Conservation (phyloP, 2,888 invertebrate species). For the Macrophya alboannulata region DNA sequence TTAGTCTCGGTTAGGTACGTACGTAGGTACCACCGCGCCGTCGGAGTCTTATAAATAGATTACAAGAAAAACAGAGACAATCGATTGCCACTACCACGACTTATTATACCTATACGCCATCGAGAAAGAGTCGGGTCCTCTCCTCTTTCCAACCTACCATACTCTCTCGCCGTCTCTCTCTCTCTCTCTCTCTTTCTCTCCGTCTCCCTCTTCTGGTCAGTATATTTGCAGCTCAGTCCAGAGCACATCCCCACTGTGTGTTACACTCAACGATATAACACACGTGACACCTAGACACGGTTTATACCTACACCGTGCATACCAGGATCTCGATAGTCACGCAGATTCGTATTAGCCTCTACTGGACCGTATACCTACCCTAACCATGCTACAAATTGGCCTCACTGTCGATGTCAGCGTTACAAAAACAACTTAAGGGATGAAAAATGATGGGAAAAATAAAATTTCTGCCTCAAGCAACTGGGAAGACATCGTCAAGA, state of each 20-base stretch:
- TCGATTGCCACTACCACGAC: constrained; percentile 61
- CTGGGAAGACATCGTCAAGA: too few species aligned
- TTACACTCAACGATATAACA: constrained; percentile 52
- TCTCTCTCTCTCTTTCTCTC: constrained; percentile 64
- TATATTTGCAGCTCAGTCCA: constrained; percentile 48
- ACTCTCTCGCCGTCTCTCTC: constrained; percentile 65
- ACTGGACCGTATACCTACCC: neutral
- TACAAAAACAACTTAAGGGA: neutral
- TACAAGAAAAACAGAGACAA: constrained; percentile 64
- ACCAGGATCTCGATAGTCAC: constrained; percentile 54
- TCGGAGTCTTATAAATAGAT: constrained; percentile 67
- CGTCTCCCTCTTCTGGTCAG: constrained; percentile 56
- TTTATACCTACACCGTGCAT: neutral
- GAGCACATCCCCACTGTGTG: constrained; percentile 57
- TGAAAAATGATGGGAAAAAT: neutral
- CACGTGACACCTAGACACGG: constrained; percentile 49
- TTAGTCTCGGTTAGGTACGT: constrained; percentile 17
- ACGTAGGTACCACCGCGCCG: constrained; percentile 55
- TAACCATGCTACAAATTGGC: constrained; percentile 9
- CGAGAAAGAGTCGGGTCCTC: constrained; percentile 57
- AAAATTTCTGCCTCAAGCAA: neutral
- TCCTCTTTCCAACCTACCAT: constrained; percentile 59
- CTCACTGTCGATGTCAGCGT: neutral
- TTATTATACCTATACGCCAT: constrained; percentile 61
- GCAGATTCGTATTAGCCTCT: constrained; percentile 44